phyloP scores from a whole-genome alignment of 2,797 vertebrate species.

The Cirrhinus mrigala region DNA sequence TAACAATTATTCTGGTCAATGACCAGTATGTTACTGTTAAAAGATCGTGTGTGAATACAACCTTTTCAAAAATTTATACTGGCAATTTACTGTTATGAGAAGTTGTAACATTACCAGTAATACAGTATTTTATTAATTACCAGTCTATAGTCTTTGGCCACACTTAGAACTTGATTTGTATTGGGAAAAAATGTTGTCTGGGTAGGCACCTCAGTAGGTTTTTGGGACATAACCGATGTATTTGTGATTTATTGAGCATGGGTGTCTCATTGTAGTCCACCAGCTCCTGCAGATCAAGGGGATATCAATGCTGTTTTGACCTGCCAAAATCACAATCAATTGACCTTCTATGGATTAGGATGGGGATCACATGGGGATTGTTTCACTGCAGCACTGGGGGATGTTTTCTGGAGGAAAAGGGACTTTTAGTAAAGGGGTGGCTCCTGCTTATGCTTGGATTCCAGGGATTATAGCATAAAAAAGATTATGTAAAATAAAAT shows the following conservation, averaged over 20 bases:
- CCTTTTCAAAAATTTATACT: no score
- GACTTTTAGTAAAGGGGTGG: constrained; percentile 34
- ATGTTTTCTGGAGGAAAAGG: constrained; percentile 39
- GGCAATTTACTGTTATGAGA: no score
- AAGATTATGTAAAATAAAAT: constrained; percentile 5
- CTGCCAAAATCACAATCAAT: constrained; percentile 34
- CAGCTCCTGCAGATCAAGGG: constrained; percentile 36
- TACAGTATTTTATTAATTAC: no score
- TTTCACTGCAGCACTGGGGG: background rate
- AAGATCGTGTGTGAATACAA: no score
- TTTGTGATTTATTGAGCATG: constrained; percentile 40
- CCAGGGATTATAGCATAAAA: constrained; percentile 73
- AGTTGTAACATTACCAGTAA: no score
- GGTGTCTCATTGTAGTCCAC: constrained; percentile 6
- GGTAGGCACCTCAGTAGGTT: background rate
- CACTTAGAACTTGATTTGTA: background rate
- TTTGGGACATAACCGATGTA: no score
- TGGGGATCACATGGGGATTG: constrained; percentile 7
- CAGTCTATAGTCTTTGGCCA: background rate
- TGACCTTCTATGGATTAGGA: constrained; percentile 1
- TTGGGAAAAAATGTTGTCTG: background rate
- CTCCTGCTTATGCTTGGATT: constrained; percentile 72
- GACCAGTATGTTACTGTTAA: no score
- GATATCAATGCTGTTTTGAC: constrained; percentile 21
- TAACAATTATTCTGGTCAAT: no score